Base-by-base conservation (phyloP, 1,140 invertebrate species). In the Euglossa dilemma region DNA sequence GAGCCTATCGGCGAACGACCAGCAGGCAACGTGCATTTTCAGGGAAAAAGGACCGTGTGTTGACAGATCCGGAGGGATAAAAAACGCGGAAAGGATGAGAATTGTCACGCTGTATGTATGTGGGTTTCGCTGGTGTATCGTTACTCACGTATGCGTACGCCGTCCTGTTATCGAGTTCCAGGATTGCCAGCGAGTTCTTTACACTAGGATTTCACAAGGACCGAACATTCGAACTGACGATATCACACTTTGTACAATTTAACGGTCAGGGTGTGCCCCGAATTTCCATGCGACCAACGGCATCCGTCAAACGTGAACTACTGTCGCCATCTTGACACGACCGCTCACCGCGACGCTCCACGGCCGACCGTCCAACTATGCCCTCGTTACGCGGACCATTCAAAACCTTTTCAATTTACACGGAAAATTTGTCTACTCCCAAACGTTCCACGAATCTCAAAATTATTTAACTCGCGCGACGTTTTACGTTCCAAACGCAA, bases 251-350 rank as follows among this genome's bases (percentile, higher is more conserved):
- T 69, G 54, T 52, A 72, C 56, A 77, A 83, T 87, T 89, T 83
- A 69, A 63, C 75, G 76, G 20, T 66, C 70, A 80, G 70, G 82
- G 80, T 87, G 89, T 87, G 86, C 86, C 90, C 86, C 78, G 83
- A 85, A 86, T 90, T 82, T 87, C 83, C 86, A 81, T 82, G 79
- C 80, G 84, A 86, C 75, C 90, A 87, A 90, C 90, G 63, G 81
- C 84, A 86, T 74, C 88, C 89, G 90, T 90, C 90, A 91, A 91
- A 91, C 87, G 85, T 83, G 90, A 90, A 85, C 89, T 83, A 77
- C 88, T 72, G 73, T 85, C 81, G 90, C 91, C 91, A 91, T 91
- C 80, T 91, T 91, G 88, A 76, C 61, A 83, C 73, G 56, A 75
- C 43, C 67, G 69, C 16, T 28, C 25, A 16, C 8, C 1, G 52